phyloP scores from a whole-genome alignment of 2,113 vertebrate genomes.

The Pterocles burchelli region DNA sequence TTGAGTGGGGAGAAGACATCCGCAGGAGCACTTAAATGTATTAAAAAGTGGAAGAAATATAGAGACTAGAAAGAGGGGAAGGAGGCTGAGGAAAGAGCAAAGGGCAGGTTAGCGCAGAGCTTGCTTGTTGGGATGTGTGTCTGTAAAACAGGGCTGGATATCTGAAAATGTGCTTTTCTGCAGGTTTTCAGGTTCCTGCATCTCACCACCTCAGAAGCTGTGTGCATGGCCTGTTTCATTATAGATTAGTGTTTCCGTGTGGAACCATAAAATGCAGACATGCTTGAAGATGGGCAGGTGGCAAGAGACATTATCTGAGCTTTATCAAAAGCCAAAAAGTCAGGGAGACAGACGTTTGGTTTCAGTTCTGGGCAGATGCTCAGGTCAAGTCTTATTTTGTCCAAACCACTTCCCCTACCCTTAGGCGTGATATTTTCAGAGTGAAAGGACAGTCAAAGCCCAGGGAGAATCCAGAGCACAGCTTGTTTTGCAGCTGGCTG shows the following conservation, averaged over 20 bases:
- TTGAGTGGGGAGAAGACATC: background rate
- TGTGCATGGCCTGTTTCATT: background rate
- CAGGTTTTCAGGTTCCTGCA: background rate
- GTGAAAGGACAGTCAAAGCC: conserved; percentile 44
- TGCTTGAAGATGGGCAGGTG: conserved; percentile 44
- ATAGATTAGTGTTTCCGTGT: background rate
- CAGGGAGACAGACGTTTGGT: conserved; percentile 6
- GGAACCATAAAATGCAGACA: background rate
- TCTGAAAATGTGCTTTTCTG: background rate
- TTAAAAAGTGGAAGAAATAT: background rate
- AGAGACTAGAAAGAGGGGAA: background rate
- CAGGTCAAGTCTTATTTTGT: conserved; percentile 58
- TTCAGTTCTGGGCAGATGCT: conserved; percentile 58
- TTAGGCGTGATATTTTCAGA: conserved; percentile 35
- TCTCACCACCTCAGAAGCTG: background rate
- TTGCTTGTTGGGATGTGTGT: background rate
- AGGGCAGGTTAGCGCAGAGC: background rate
- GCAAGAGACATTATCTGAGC: conserved; percentile 43
- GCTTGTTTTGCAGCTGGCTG: conserved; percentile 50
- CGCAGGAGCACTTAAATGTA: background rate
- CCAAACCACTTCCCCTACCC: conserved; percentile 56
- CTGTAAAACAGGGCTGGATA: background rate
- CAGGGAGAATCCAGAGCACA: conserved; percentile 38
- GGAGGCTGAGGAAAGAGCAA: background rate
- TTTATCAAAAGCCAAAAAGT: conserved; percentile 31